Evolutionary conservation across 1,140 invertebrate genomes (phyloP), one percentile per base, ranked within the genome.

Genomic region (Saccostrea echinata): DNA sequence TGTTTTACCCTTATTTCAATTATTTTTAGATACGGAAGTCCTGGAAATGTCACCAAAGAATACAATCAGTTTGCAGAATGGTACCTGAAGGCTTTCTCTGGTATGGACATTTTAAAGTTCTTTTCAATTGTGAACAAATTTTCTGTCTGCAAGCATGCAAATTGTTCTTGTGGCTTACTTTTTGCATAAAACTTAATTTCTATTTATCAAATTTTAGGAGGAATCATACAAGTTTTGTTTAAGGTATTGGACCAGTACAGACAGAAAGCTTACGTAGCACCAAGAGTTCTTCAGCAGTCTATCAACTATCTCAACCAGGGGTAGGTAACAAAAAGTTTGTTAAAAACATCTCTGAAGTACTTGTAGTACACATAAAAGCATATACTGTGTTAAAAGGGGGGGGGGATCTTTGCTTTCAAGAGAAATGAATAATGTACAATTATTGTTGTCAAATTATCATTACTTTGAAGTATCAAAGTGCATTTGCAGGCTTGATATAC

Each of bases 41-140:
- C 99, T 80, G 98, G 98, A 84, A 97, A 97, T 95, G 98, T 98
- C 1, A 96, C 96, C 53, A 97, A 97, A 94, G 98, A 99, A 92
- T 99, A 99, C 95, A 96, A 97, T 90, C 96, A 98, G 90, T 99
- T 99, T 96, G 96, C 99, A 3, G 97, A 97, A 92, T 99, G 98
- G 97, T 99, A 99, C 95, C 95, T 99, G 27, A 97, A 97, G 91
- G 98, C 97, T 3, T 99, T 99, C 95, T 98, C 98, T 89, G 92
- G 94, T 94, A 87, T 87, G 88, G 84, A 43, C 11, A 61, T 21
- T 4, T 88, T 43, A 30, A 30, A 12, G 27, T 71, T 33, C 0
- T 13, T 76, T 12, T 76, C 13, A 8, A 33, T 71, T 71, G 35
- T 43, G 35, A 43, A 43, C 43, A 12, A 71, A 13, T 84, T 55